Evolutionary conservation across 2,113 vertebrate genomes (phyloP), one percentile per base, ranked within the genome.

Genomic region (Eudyptes chrysolophus): DNA sequence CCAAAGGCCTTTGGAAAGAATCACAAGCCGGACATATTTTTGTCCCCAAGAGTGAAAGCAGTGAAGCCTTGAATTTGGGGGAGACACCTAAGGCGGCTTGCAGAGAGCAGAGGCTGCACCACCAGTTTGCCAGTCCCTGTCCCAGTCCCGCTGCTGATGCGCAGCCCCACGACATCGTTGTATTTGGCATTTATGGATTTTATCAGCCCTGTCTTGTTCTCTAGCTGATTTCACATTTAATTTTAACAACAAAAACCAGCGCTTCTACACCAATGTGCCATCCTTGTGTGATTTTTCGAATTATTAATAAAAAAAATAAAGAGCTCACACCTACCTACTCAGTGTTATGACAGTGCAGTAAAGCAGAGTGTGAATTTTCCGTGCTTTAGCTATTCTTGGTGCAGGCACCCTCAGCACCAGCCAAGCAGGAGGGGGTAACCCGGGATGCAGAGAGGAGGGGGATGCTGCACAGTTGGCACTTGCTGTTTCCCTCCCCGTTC

Each of bases 1-100:
- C 95, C 95, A 97, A 94, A 87, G 90, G 58, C 68, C 69, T 81
- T 82, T 81, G 95, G 88, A 95, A 97, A 69, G 89, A 55, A 89
- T 81, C 90, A 61, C 3, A 2, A 95, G 80, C 88, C 2, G 3
- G 92, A 82, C 65, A 48, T 90, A 84, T 84, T 95, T 95, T 80
- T 94, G 55, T 81, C 52, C 81, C 82, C 3, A 0, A 54, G 71
- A 93, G 46, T n/a, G 71, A 88, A 80, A 85, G 55, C 4, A 0
- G 87, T 22, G 13, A 79, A 95, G 75, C 58, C 62, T 62, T 58
- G 58, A 42, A 54, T 85, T 49, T 88, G 36, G 76, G 55, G 51
- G 66, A 78, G 75, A 82, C 70, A 68, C 69, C 64, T 22, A 17
- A 57, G 36, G 77, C 2, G 1, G 38, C 40, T 58, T 11, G 20